Evolutionary conservation across 1,140 invertebrate genomes (phyloP), one percentile per base, ranked within the genome.

Genomic region (Arctopsyche grandis): DNA sequence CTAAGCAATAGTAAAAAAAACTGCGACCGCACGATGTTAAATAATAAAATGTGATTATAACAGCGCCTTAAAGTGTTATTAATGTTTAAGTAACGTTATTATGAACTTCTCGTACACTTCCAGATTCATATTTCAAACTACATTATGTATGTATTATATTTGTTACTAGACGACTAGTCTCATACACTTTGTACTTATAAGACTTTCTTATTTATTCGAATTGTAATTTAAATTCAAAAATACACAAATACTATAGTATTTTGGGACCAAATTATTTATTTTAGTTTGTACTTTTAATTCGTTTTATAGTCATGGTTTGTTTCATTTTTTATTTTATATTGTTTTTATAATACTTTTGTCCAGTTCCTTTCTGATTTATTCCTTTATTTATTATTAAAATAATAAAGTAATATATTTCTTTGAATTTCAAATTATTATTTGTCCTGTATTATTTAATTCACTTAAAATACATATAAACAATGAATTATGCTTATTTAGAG

Each of bases 211-310:
- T 76, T 76, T 76, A 76, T 76, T 63, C 9, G 12, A 43, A 76
- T 76, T 44, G 5, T 44, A 43, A 22, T 76, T 21, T 43, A 43
- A 19, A 22, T 3, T 46, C 5, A 21, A 21, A 76, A 76, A 76
- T 29, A 56, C 56, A 58, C 24, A 24, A 26, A 75, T 52, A 44
- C 19, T 43, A 58, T 44, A 52, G 56, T 78, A 77, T 77, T 79
- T 81, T 75, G 80, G 80, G 78, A 79, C 80, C 80, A 82, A 82
- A 70, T 81, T 75, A 79, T 77, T 81, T 79, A 79, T 81, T 81
- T 16, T 77, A 38, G 75, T 24, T 26, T 76, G 14, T 48, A 44
- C 44, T 69, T 43, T 44, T 69, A 29, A 9, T 44, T n/a, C 46
- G 24, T 69, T 38, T 44, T 70, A 70, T 70, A 16, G 26, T 70